Evolutionary conservation across 2,797 vertebrate species (phyloP), one percentile per base, ranked within the genome.

Genomic region (Lacerta bilineata): DNA sequence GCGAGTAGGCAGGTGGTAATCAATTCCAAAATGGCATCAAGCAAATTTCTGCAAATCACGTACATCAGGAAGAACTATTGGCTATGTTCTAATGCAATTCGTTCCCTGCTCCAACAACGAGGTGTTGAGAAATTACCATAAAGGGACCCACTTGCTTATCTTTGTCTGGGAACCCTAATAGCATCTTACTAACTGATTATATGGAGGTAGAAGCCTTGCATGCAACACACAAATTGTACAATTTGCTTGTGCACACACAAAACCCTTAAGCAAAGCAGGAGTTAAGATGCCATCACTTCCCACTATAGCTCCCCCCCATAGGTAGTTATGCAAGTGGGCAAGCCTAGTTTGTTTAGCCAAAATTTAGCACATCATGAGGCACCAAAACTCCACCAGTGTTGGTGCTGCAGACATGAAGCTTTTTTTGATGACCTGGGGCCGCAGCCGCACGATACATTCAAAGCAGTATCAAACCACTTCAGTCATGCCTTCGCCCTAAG

Each of bases 131-230:
- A 83, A 69, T 84, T 78, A 85, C 0, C 0, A 3, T 71, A 69
- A 75, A 89, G 43, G 23, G 75, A 33, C 87, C 81, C 80, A 88
- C 43, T 90, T 69, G 69, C 18, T 68, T 83, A 0, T 84, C 88
- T 90, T 23, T 23, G 68, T 85, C 64, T 77, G 39, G 85, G 92
- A 71, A 91, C 17, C 18, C 68, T 82, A 46, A 89, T 71, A 10
- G 74, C 36, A 88, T 20, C 69, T 88, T 84, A 71, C 91, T 79
- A 81, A 83, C 69, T 83, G 86, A 85, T 90, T 91, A 93, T 80
- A 71, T 83, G 81, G 6, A 0, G 0, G 80, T 10, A 77, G 81
- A 74, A 91, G 41, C 80, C 86, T 76, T 29, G 71, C 69, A 23
- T 33, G 78, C 41, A n/a, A 69, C 1, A 23, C 36, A 33, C 18